Conservation (phyloP, 2,888 invertebrate species). For the Acleris sparsana region DNA sequence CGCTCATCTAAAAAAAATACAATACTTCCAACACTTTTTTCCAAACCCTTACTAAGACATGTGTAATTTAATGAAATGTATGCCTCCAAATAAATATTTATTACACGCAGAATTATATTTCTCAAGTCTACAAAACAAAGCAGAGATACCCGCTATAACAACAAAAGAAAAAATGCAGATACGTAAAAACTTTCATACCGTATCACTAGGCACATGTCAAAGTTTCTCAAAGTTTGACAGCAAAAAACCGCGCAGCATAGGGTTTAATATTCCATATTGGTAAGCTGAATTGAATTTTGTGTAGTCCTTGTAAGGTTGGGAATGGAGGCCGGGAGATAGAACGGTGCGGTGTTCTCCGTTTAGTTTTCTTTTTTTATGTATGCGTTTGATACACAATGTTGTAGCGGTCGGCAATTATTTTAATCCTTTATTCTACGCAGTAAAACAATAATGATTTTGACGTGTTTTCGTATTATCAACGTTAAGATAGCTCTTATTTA, state of each 20-base stretch:
- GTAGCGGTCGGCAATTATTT: background rate
- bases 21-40: too few species aligned
- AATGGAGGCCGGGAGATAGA: background rate
- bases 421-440: too few species aligned
- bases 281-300: constrained; percentile 2
- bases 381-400: constrained; percentile 11
- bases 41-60: too few species aligned
- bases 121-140: background rate
- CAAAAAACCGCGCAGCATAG: constrained; percentile 36
- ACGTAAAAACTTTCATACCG: constrained; percentile 33
- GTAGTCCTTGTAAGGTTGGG: background rate
- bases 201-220: constrained; percentile 38
- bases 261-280: constrained; percentile 12
- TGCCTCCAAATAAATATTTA: too few species aligned
- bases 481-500: too few species aligned
- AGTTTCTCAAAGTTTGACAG: constrained; percentile 43
- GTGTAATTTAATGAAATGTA: too few species aligned
- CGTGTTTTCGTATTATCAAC: too few species aligned
- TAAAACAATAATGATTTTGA: too few species aligned
- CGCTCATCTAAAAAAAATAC: too few species aligned
- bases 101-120: background rate
- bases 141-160: constrained; percentile 11
- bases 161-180: constrained; percentile 32
- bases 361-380: constrained; percentile 27
- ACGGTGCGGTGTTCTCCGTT: constrained; percentile 15